These are phyloP conservation scores for Crenuchus spilurus DNA, from an alignment of 2,797 vertebrate genomes.

Conservation along the genomic window DNA sequence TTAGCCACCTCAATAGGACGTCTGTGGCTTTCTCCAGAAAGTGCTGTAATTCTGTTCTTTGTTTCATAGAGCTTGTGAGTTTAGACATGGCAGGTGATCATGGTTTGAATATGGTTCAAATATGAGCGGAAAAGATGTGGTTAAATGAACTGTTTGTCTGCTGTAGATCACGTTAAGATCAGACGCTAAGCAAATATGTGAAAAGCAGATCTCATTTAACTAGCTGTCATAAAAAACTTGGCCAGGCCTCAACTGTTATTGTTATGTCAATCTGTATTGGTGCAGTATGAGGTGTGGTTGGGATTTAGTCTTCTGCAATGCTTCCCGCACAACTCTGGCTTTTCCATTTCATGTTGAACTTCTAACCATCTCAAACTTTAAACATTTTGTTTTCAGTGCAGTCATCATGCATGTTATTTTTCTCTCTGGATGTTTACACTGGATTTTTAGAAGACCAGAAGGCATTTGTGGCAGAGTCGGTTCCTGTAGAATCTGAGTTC, in stretches of 20 bases:
- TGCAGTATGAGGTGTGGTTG: not conserved
- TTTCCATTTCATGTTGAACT: not conserved
- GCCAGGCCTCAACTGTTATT: not conserved
- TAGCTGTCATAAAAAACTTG: not conserved
- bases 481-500: conserved; percentile 18
- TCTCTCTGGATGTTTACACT: conserved; percentile 1
- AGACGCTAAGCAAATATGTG: not conserved
- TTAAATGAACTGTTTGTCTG: not conserved
- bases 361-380: not conserved
- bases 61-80: not conserved
- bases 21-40: not conserved
- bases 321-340: not conserved
- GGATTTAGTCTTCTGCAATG: not conserved
- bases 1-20: no score
- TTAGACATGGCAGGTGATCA: not conserved
- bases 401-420: conserved; percentile 1
- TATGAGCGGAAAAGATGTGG: not conserved
- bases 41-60: not conserved
- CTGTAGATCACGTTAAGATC: not conserved
- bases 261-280: not conserved
- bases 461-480: not conserved
- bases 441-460: conserved; percentile 1
- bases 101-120: not conserved
- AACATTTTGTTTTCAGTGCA: not conserved
- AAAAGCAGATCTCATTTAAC: not conserved